Percentiles rank a stretch among this genome's conserved stretches.
Conservation (phyloP, 1,140 invertebrate species). For the Eufriesea mexicana region DNA sequence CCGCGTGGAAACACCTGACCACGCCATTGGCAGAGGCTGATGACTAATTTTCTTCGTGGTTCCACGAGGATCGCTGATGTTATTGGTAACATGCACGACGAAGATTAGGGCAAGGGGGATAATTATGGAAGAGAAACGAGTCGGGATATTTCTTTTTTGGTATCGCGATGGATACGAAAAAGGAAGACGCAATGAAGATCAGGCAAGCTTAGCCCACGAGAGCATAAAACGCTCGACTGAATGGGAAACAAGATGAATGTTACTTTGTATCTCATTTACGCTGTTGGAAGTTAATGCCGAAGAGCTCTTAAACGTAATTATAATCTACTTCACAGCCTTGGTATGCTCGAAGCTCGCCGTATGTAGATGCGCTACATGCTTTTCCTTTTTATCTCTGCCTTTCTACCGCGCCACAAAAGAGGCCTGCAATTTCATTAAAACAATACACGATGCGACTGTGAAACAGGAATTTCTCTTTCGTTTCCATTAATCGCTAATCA, state of each 20-base stretch:
- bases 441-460: too few species aligned
- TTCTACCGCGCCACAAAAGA: too few species aligned
- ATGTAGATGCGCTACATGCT: background rate
- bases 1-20: background rate
- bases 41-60: background rate
- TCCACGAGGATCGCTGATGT: background rate
- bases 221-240: background rate
- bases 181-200: background rate
- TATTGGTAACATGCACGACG: background rate
- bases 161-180: background rate
- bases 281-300: background rate
- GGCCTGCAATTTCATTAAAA: too few species aligned
- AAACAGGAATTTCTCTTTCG: too few species aligned
- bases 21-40: too few species aligned
- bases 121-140: background rate
- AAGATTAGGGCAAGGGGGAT: background rate
- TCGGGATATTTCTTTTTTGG: background rate
- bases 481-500: too few species aligned
- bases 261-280: constrained; percentile 20
- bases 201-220: background rate
- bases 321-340: constrained; percentile 6
- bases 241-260: constrained; percentile 4
- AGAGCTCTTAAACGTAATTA: constrained; percentile 4
- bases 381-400: too few species aligned
- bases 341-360: background rate